These are phyloP conservation scores for Thereva nobilitata DNA, from an alignment of 2,888 invertebrate genomes.

Conservation along the genomic window DNA sequence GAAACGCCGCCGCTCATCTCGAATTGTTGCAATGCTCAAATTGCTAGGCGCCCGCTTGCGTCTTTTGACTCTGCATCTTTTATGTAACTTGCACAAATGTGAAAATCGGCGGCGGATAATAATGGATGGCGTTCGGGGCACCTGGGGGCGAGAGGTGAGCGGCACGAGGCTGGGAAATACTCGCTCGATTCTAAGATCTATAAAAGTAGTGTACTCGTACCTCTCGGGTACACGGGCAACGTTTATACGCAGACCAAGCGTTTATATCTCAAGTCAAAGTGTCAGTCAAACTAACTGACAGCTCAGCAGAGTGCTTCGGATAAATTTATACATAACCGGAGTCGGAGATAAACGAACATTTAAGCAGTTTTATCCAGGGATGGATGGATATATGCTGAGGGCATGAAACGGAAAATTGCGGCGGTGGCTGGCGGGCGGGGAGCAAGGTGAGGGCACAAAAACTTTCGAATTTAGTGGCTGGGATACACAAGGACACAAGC, in stretches of 20 bases:
- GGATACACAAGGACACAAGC: too few relatives aligned
- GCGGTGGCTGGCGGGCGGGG: background rate
- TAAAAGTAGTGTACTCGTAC: constrained; percentile 14
- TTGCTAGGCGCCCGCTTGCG: too few relatives aligned
- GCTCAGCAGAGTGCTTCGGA: constrained; percentile 50
- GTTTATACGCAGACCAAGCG: constrained; percentile 43
- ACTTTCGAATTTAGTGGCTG: background rate
- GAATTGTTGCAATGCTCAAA: too few relatives aligned
- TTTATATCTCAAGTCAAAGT: constrained; percentile 54
- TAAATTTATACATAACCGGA: constrained; percentile 44
- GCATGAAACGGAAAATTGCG: constrained; percentile 14
- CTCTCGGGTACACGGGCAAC: constrained; percentile 24
- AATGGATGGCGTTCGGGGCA: background rate
- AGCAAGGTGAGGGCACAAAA: background rate
- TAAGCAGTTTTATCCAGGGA: constrained; percentile 18
- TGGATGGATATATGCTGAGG: constrained; percentile 14
- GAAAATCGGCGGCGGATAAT: too few relatives aligned
- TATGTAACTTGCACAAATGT: too few relatives aligned
- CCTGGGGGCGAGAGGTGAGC: background rate
- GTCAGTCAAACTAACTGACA: constrained; percentile 56
- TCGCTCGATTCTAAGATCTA: constrained; percentile 23
- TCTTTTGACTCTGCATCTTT: too few relatives aligned
- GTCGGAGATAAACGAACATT: constrained; percentile 20
- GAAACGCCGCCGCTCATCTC: too few relatives aligned
- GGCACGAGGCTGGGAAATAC: constrained; percentile 12